Conservation (phyloP, 1,140 invertebrate species). For the Drosophila kepulauana region DNA sequence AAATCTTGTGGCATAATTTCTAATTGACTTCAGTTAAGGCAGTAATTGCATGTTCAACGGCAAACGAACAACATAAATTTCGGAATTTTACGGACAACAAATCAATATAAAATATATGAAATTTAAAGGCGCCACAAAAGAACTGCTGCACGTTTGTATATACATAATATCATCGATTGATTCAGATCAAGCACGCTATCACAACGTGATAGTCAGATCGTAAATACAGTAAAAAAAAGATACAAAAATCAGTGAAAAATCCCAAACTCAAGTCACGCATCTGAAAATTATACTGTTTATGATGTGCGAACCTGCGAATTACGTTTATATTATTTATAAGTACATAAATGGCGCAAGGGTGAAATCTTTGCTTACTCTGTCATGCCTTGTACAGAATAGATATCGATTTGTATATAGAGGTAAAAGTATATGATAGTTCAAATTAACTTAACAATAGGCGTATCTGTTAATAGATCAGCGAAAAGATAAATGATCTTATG, state of each 20-base stretch:
- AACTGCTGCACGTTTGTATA: conserved; percentile 10
- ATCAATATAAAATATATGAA: conserved; percentile 16
- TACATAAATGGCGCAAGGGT: conserved; percentile 48
- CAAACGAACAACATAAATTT: too few species aligned
- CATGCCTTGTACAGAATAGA: conserved; percentile 1
- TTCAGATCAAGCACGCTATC: conserved; percentile 7
- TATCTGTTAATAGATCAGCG: background rate
- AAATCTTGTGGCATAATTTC: conserved; percentile 54
- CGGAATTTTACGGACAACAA: too few species aligned
- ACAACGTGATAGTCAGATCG: conserved; percentile 33
- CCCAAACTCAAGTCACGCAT: conserved; percentile 62
- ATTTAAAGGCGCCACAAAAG: conserved; percentile 9
- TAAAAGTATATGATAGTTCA: conserved; percentile 15
- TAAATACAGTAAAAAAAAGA: conserved; percentile 25
- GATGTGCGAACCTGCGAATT: conserved; percentile 55
- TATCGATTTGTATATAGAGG: background rate
- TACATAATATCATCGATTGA: background rate
- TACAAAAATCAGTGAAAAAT: conserved; percentile 1
- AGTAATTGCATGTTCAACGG: too few species aligned
- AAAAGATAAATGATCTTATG: background rate
- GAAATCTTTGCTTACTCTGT: conserved; percentile 34
- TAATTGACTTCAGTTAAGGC: conserved; percentile 62
- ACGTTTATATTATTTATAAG: conserved; percentile 16
- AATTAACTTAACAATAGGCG: conserved; percentile 3
- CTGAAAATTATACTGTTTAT: conserved; percentile 60